Evolutionary conservation across 2,888 invertebrate genomes (phyloP).

Genomic region (Ochropacha duplaris): DNA sequence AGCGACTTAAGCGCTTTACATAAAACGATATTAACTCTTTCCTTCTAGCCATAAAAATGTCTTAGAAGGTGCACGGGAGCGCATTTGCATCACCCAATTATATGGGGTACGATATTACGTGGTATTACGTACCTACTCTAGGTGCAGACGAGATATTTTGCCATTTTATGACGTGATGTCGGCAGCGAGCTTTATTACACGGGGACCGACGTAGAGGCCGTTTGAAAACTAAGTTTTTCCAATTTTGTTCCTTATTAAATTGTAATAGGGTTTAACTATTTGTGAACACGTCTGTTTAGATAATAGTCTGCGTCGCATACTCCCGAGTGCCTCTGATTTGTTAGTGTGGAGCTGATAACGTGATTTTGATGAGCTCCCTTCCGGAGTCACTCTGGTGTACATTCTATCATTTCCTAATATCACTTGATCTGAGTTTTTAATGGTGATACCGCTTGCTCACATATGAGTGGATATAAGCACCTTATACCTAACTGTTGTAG

Average conservation of each 20-base stretch:
- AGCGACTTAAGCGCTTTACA: slow-evolving; percentile 54
- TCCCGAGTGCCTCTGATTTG: slow-evolving; percentile 37
- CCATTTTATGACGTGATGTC: slow-evolving; percentile 50
- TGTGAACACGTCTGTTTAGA: slow-evolving; percentile 1
- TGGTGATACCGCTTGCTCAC: slow-evolving; percentile 10
- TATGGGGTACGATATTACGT: slow-evolving; percentile 31
- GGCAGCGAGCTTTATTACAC: slow-evolving; percentile 45
- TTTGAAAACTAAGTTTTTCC: slow-evolving; percentile 23
- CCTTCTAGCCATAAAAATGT: slow-evolving; percentile 62
- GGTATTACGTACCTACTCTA: slow-evolving; percentile 21
- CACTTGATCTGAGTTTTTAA: slow-evolving; percentile 16
- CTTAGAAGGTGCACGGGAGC: slow-evolving; percentile 49
- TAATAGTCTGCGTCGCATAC: slow-evolving; percentile 24
- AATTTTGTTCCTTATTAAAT: slow-evolving; percentile 15
- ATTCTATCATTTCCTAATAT: slow-evolving; percentile 36
- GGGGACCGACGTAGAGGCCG: slow-evolving; percentile 26
- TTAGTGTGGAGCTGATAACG: slow-evolving; percentile 55
- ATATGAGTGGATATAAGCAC: neutral
- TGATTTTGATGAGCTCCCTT: slow-evolving; percentile 59
- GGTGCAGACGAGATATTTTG: slow-evolving; percentile 42
- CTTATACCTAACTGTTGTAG: no score
- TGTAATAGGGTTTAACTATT: slow-evolving; percentile 24
- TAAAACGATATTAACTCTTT: slow-evolving; percentile 65
- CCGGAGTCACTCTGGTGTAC: slow-evolving; percentile 25
- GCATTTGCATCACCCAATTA: slow-evolving; percentile 64